A percentile compares a stretch with the other conserved stretches of the same genome.
Evolutionary conservation across 1,140 invertebrate genomes (phyloP).

Genomic region (Halyomorpha halys): DNA sequence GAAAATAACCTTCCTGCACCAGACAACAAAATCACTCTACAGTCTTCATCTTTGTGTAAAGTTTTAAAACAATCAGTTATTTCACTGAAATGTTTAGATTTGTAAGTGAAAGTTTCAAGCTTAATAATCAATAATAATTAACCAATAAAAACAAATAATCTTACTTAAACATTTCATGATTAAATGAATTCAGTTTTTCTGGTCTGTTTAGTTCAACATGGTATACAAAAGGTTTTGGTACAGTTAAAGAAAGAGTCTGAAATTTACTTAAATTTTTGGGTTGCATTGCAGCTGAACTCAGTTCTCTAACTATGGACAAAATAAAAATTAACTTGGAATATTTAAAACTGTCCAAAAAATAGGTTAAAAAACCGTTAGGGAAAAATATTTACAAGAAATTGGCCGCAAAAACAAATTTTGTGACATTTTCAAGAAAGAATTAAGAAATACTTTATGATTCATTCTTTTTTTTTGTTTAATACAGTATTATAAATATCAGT

Average conservation of each 20-base stretch:
- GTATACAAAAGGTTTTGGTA: slow-evolving; percentile 69
- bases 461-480: no score
- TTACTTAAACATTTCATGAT: slow-evolving; percentile 71
- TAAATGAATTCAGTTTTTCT: slow-evolving; percentile 78
- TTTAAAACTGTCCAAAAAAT: no score
- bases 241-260: slow-evolving; percentile 59
- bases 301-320: no score
- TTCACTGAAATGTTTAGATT: slow-evolving; percentile 54
- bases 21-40: slow-evolving; percentile 72
- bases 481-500: no score
- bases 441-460: no score
- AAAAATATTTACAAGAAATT: no score
- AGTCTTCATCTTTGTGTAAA: slow-evolving; percentile 62
- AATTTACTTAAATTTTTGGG: slow-evolving; percentile 27
- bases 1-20: slow-evolving; percentile 72
- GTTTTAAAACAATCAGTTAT: slow-evolving; percentile 67
- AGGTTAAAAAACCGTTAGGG: no score
- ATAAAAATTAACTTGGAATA: no score
- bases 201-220: slow-evolving; percentile 87
- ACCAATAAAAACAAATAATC: slow-evolving; percentile 34
- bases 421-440: no score
- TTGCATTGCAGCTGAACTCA: no score
- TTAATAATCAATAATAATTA: not conserved
- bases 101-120: slow-evolving; percentile 10
- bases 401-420: no score